Percentiles rank a stretch among this genome's conserved stretches.
Evolutionary conservation across 2,888 invertebrate species (phyloP).

Genomic region (Athalia cordata): DNA sequence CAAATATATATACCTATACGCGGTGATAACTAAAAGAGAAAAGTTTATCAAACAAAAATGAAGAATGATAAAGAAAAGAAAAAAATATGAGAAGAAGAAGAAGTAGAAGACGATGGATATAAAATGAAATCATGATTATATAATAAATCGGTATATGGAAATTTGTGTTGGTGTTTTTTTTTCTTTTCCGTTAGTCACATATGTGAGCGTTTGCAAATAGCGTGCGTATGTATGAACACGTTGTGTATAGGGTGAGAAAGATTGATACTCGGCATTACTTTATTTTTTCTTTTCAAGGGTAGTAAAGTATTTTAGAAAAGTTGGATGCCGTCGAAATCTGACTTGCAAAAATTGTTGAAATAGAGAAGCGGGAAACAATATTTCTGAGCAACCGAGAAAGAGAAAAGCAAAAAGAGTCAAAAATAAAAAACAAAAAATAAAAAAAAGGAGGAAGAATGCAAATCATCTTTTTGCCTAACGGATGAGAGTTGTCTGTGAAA

Average conservation of each 20-base stretch:
- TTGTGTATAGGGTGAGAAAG: slow-evolving; percentile 9
- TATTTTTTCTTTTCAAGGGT: background rate
- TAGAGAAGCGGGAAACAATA: slow-evolving; percentile 45
- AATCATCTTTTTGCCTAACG: slow-evolving; percentile 59
- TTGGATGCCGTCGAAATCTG: slow-evolving; percentile 51
- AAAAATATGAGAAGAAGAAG: too few relatives aligned
- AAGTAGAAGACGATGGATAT: background rate
- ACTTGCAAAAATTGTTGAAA: slow-evolving; percentile 56
- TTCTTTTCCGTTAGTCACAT: background rate
- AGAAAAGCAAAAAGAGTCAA: too few relatives aligned
- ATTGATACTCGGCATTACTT: slow-evolving; percentile 30
- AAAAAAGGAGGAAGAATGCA: slow-evolving; percentile 60
- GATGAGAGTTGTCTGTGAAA: slow-evolving; percentile 53
- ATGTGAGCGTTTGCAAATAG: background rate
- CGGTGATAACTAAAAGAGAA: slow-evolving; percentile 28
- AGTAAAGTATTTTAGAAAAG: background rate
- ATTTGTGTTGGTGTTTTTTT: background rate
- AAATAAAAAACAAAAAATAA: too few relatives aligned
- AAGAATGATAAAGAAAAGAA: background rate
- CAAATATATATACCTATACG: slow-evolving; percentile 70
- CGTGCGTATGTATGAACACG: background rate
- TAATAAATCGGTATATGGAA: background rate
- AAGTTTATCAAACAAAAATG: slow-evolving; percentile 39
- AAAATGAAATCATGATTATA: background rate
- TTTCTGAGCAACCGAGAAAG: slow-evolving; percentile 8